phyloP scores from a whole-genome alignment of 2,797 vertebrate species.

The Neosilurus mollespiculum region DNA sequence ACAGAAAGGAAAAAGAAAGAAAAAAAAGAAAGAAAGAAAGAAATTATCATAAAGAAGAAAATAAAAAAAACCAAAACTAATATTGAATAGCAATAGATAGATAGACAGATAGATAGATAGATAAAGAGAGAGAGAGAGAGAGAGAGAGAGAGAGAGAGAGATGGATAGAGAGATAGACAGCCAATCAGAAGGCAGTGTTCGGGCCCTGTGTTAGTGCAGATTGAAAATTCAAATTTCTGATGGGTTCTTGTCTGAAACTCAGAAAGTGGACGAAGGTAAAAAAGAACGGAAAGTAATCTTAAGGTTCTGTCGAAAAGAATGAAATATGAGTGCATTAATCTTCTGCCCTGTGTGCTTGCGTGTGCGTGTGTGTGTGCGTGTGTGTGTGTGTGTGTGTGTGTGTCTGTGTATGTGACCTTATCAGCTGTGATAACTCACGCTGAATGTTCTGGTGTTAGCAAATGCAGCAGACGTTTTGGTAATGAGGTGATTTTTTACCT shows the following conservation, averaged over 20 bases:
- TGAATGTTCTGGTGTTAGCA: conserved; percentile 17
- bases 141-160: too few species aligned
- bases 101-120: too few species aligned
- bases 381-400: conserved; percentile 19
- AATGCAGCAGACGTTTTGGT: conserved; percentile 31
- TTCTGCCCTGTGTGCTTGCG: neutral
- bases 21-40: neutral
- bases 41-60: neutral
- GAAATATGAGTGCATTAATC: conserved; percentile 14
- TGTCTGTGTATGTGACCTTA: conserved; percentile 24
- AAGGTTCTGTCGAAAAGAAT: conserved; percentile 7
- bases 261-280: neutral
- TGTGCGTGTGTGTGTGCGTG: neutral
- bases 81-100: too few species aligned
- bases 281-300: conserved; percentile 13
- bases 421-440: conserved; percentile 26
- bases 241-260: neutral
- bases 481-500: conserved; percentile 47
- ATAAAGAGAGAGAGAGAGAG: neutral
- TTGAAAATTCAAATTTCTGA: too few species aligned
- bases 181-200: neutral
- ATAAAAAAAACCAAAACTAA: too few species aligned
- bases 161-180: neutral
- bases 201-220: neutral
- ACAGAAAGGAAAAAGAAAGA: too few species aligned